Percentiles rank a stretch among this genome's conserved stretches.
Evolutionary conservation across 2,888 invertebrate genomes (phyloP).

Genomic region (Hetaerina titia): DNA sequence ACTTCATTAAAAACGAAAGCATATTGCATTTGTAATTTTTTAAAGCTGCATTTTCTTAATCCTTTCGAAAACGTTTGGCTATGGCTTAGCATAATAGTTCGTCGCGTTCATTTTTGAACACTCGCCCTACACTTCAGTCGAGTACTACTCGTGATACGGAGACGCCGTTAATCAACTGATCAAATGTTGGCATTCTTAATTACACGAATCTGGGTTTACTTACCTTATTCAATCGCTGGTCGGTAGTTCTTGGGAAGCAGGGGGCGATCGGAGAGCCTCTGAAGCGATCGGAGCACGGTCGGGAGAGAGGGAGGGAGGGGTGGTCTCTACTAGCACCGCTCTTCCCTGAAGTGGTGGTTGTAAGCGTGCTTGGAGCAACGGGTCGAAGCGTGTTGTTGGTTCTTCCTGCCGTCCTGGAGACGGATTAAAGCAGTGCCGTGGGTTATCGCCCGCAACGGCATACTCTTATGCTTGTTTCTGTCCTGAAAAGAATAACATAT

Average conservation of each 20-base stretch:
- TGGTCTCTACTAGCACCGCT: not conserved
- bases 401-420: conserved; percentile 69
- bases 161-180: no score
- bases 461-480: conserved; percentile 58
- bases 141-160: no score
- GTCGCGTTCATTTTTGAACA: no score
- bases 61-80: no score
- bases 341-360: conserved; percentile 71
- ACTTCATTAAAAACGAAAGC: no score
- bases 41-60: no score
- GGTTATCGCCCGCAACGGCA: conserved; percentile 65
- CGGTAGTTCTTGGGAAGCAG: not conserved
- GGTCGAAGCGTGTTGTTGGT: conserved; percentile 68
- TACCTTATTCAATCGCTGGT: not conserved
- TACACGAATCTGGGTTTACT: not conserved
- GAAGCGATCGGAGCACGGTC: not conserved
- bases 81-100: no score
- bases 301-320: not conserved
- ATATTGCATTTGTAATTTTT: no score
- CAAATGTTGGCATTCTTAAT: no score
- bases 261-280: not conserved
- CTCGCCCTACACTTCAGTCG: no score
- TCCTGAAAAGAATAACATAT: not conserved
- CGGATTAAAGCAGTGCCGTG: conserved; percentile 62
- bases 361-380: conserved; percentile 69